Evolutionary conservation across 2,888 invertebrate genomes (phyloP).

Genomic region (Latheticus oryzae): DNA sequence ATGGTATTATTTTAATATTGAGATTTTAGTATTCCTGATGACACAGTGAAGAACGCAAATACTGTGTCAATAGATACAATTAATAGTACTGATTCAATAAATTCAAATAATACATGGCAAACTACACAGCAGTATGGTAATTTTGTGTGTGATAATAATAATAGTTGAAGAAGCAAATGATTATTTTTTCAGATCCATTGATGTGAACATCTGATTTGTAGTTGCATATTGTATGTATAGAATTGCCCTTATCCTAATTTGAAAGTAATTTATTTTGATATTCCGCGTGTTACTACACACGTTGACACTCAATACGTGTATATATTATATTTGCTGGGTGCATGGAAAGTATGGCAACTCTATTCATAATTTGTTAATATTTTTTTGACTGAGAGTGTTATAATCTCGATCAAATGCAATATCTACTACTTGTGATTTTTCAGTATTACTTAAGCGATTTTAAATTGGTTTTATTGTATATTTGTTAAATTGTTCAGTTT

Average conservation of each 20-base stretch:
- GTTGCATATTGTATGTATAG: conserved; percentile 47
- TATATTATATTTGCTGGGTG: conserved; percentile 44
- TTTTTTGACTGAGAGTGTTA: conserved; percentile 55
- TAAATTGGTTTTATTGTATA: conserved; percentile 12
- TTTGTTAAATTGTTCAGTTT: conserved; percentile 31
- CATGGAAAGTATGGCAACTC: conserved; percentile 53
- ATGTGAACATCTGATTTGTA: conserved; percentile 61
- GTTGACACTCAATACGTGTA: conserved; percentile 26
- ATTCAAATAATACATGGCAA: conserved; percentile 66
- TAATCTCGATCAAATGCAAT: conserved; percentile 56
- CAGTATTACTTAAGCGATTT: conserved; percentile 49
- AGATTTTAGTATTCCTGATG: conserved; percentile 61
- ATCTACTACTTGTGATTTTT: conserved; percentile 44
- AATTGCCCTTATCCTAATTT: conserved; percentile 53
- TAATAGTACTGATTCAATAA: conserved; percentile 63
- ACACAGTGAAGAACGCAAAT: conserved; percentile 64
- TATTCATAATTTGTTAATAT: conserved; percentile 51
- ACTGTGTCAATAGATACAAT: conserved; percentile 62
- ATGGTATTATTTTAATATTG: conserved; percentile 6
- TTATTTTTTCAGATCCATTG: conserved; percentile 63
- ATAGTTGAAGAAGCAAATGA: conserved; percentile 54
- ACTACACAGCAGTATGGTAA: conserved; percentile 62
- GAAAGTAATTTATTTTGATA: conserved; percentile 39
- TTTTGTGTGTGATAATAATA: conserved; percentile 59
- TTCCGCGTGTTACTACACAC: conserved; percentile 23